phyloP scores from a whole-genome alignment of 64 coral and sea anemone species.

The Dendrophyllia cribrosa region DNA sequence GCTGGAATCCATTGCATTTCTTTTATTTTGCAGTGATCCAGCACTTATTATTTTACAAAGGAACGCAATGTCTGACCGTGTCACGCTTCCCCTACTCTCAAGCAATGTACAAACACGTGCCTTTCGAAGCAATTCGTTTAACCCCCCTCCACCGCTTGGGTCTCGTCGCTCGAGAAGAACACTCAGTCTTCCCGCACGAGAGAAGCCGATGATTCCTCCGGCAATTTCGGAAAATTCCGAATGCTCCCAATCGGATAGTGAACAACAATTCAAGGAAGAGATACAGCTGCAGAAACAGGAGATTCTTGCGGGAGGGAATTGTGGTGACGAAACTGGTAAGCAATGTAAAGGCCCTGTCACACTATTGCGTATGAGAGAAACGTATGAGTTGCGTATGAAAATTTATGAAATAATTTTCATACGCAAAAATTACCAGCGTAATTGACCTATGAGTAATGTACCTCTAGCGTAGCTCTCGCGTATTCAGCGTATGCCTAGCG shows the following conservation, averaged over 20 bases:
- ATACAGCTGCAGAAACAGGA: background rate
- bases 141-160: conserved; percentile 42
- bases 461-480: too few relatives aligned
- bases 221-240: conserved; percentile 29
- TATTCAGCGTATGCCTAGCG: too few relatives aligned
- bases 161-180: conserved; percentile 68
- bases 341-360: too few relatives aligned
- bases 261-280: background rate
- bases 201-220: conserved; percentile 70
- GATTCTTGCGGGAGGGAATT: background rate
- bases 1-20: background rate
- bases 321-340: conserved; percentile 1
- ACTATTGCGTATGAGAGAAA: too few relatives aligned
- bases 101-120: conserved; percentile 45
- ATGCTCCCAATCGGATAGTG: background rate
- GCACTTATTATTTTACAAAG: background rate
- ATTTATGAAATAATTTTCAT: too few relatives aligned
- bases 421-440: too few relatives aligned
- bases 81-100: background rate
- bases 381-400: too few relatives aligned
- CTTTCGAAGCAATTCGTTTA: conserved; percentile 61
- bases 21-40: background rate
- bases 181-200: conserved; percentile 70
- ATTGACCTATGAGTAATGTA: too few relatives aligned
- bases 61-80: conserved; percentile 51